Base-by-base conservation (phyloP, 2,797 vertebrate species). In the Acanthurus tractus region DNA sequence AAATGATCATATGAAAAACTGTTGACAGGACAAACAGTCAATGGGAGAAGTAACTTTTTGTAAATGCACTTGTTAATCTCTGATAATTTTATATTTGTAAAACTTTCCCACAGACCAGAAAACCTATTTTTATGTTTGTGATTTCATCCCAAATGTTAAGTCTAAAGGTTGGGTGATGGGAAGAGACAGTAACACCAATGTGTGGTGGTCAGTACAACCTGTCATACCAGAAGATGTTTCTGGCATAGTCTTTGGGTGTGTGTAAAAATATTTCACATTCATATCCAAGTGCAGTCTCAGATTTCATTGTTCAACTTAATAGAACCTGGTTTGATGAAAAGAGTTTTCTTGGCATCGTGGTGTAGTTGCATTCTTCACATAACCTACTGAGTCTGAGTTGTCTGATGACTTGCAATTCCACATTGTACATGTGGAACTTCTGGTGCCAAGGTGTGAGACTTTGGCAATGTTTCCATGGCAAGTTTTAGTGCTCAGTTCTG, bases 291-390 rank as follows among this genome's bases (percentile, higher is more conserved):
- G 46, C 52, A 71, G 54, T 46, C n/a, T 45, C 17, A 42, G 38
- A 59, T 66, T 56, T 61, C 4, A 4, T 9, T 45, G 29, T 12
- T 36, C n/a, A 38, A 14, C 4, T 0, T 56, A 29, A 52, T 66
- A 29, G n/a, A 63, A 38, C 22, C 53, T 4, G 34, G 4, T 64
- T 49, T 57, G 14, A 13, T 29, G 12, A 48, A 62, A 9, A 15
- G 15, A 25, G 15, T 18, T 58, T 23, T 81, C 76, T 85, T 83
- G 40, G 20, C 55, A 77, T 53, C 40, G 12, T 40, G 38, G 29
- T 52, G 45, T 18, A 11, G 40, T 75, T 79, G 36, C 52, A 58
- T 45, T 18, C 20, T 8, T 65, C 61, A 62, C 7, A 20, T 23
- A 1, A n/a, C 54, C 17, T 18, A 15, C 38, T 59, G 14, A 7